These are phyloP conservation scores for Bufo gargarizans DNA, from an alignment of 2,113 vertebrate species.

Conservation along the genomic window DNA sequence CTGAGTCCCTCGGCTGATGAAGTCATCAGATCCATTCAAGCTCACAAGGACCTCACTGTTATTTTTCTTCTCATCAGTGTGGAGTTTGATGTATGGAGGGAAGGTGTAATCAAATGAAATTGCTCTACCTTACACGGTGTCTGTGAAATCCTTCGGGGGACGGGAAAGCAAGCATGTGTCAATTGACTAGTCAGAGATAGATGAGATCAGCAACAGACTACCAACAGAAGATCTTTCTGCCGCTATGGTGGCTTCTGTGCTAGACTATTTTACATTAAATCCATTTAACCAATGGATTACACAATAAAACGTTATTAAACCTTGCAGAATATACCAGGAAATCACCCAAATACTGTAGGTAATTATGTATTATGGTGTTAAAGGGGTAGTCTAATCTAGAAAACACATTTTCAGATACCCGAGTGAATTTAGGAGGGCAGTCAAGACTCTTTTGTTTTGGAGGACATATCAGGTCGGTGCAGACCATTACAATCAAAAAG, in stretches of 20 bases:
- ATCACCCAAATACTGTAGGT: background rate
- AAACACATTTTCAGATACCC: background rate
- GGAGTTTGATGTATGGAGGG: constrained; percentile 45
- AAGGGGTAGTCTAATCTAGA: background rate
- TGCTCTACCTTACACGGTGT: background rate
- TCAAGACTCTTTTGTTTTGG: no score
- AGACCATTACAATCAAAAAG: no score
- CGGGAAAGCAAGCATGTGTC: background rate
- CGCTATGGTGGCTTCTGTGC: background rate
- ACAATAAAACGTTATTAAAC: background rate
- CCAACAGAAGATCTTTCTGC: background rate
- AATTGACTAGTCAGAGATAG: background rate
- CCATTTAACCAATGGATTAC: background rate
- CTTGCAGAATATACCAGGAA: background rate
- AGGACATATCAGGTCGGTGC: no score
- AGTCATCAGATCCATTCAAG: constrained; percentile 11
- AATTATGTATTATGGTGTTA: background rate
- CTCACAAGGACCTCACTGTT: constrained; percentile 25
- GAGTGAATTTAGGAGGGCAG: no score
- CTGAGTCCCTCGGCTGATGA: constrained; percentile 9
- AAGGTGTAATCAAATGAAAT: constrained; percentile 24
- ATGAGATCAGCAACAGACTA: constrained; percentile 12
- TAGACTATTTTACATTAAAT: background rate
- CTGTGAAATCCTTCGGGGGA: constrained; percentile 10
- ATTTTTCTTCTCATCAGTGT: constrained; percentile 7